Conservation (phyloP, 1,140 invertebrate species). For the Saccostrea echinata region DNA sequence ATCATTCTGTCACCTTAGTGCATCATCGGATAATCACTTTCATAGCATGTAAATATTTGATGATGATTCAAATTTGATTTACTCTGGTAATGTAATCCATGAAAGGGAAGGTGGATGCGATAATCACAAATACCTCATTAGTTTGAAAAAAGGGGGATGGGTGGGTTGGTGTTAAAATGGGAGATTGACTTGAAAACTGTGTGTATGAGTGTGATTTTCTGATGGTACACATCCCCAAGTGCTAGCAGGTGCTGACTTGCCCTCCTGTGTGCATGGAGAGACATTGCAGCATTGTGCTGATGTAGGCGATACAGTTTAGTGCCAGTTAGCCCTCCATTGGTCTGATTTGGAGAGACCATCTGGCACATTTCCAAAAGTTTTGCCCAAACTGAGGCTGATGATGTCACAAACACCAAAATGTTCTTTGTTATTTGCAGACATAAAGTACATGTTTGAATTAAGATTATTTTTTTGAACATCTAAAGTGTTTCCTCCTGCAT, state of each 20-base stretch:
- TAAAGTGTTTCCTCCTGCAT: background rate
- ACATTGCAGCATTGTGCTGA: constrained; percentile 55
- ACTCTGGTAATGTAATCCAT: background rate
- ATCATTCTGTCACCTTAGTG: constrained; percentile 27
- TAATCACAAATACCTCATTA: background rate
- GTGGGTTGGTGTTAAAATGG: background rate
- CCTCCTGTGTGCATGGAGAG: constrained; percentile 58
- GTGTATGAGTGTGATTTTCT: background rate
- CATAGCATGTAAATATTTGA: background rate
- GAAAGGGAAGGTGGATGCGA: background rate
- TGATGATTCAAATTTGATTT: background rate
- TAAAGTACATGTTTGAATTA: background rate
- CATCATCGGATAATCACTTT: background rate
- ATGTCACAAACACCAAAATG: background rate
- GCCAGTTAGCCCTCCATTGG: constrained; percentile 69
- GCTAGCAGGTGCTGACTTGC: constrained; percentile 56
- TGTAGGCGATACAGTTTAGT: constrained; percentile 29
- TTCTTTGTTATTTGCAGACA: background rate
- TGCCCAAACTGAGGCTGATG: constrained; percentile 52
- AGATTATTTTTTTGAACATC: background rate
- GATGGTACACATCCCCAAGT: background rate
- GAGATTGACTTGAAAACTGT: no score
- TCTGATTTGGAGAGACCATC: constrained; percentile 53
- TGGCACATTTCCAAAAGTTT: background rate
- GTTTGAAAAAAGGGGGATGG: background rate